Evolutionary conservation across 2,888 invertebrate genomes (phyloP).

Genomic region (Parnassius apollo): DNA sequence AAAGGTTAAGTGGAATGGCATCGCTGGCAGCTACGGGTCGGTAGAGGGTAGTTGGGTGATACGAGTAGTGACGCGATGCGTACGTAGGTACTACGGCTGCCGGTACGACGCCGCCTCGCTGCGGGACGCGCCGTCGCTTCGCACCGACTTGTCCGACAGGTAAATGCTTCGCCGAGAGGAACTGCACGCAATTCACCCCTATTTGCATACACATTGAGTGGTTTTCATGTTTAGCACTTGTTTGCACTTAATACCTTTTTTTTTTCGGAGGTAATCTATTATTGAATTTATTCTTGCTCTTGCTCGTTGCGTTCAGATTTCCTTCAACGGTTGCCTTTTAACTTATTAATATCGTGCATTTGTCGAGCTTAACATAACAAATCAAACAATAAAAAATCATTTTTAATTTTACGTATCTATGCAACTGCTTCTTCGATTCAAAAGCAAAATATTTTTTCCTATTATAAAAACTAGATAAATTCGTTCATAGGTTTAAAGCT

Average conservation of each 20-base stretch:
- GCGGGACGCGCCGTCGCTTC: slow-evolving; percentile 59
- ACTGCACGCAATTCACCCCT: slow-evolving; percentile 14
- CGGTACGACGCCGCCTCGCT: slow-evolving; percentile 42
- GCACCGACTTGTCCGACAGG: slow-evolving; percentile 73
- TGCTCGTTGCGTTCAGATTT: slow-evolving; percentile 6
- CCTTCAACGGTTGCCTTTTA: neutral
- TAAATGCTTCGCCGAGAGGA: slow-evolving; percentile 33
- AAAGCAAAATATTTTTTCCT: neutral
- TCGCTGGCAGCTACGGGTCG: neutral
- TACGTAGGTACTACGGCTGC: slow-evolving; percentile 38
- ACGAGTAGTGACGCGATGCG: slow-evolving; percentile 24
- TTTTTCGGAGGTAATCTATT: too few species aligned
- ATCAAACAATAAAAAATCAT: neutral
- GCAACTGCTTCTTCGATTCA: neutral
- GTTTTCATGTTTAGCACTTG: neutral
- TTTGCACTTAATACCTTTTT: too few species aligned
- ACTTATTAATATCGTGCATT: slow-evolving; percentile 18
- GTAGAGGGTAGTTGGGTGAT: neutral
- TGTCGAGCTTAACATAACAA: neutral
- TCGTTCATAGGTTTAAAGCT: too few species aligned
- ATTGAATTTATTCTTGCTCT: too few species aligned
- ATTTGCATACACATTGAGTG: neutral
- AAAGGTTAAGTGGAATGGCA: neutral
- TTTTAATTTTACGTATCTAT: neutral
- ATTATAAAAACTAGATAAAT: neutral